Evolutionary conservation across 1,140 invertebrate species (phyloP), one percentile per base, ranked within the genome.

Genomic region (Brachionus koreanus): DNA sequence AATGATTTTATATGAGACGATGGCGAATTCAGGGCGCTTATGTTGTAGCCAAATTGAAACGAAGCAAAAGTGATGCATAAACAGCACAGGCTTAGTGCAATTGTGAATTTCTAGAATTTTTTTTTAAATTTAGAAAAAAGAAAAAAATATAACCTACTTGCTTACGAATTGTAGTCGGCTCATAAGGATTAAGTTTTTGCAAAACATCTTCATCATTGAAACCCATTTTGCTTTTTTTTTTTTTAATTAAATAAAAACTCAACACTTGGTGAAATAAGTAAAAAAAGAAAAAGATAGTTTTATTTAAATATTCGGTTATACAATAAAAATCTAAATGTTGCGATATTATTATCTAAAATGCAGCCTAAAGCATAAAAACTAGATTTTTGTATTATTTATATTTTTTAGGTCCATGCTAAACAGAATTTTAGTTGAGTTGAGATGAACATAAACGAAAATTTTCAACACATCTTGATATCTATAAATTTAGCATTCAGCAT

Each of bases 41-140:
- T 61, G 13, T 79, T 79, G 49, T 61, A 79, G 12, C 76, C 76
- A 25, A 79, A 79, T 42, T 79, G 76, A 61, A 79, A 79, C 23
- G 76, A 61, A 10, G 49, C 76, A 4, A 42, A 7, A 23, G 76
- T 42, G 9, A 61, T 42, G 5, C 33, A 43, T 13, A 79, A 12
- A 19, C 35, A 79, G 39, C 49, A 79, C 29, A 79, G 39, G n/a
- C 19, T 37, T 23, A 79, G 25, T 16, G 49, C 49, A 13, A 79
- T 5, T 19, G 76, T 79, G 13, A 49, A 79, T 42, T 61, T 79
- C 61, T 61, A 19, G 29, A 57, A 10, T 12, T 46, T 46, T 46
- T 46, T n/a, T 46, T 29, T 29, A 29, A 29, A 29, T 29, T 29
- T 29, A 4, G 4, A 46, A 46, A 46, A 46, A 46, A 46, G n/a